Conservation (phyloP, 2,888 invertebrate genomes). For the Mythimna vitellina region DNA sequence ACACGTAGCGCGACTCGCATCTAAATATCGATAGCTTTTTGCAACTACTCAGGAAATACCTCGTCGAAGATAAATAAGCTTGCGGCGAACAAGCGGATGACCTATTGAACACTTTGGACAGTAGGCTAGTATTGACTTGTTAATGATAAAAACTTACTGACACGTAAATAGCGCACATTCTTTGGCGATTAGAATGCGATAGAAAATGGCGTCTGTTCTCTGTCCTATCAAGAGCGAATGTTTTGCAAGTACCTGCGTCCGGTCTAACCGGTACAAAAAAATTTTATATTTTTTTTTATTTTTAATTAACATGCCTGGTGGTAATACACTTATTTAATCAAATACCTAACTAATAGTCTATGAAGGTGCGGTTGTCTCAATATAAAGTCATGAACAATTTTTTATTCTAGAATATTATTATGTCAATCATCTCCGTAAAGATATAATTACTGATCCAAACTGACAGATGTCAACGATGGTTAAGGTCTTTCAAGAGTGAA, state of each 20-base stretch:
- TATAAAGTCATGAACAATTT: neutral
- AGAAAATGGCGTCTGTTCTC: constrained; percentile 17
- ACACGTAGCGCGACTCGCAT: constrained; percentile 34
- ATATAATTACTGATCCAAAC: constrained; percentile 21
- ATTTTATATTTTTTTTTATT: constrained; percentile 4
- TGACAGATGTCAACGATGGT: constrained; percentile 12
- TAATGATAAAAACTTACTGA: constrained; percentile 23
- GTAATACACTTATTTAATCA: constrained; percentile 17
- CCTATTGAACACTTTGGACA: constrained; percentile 11
- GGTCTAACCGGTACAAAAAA: constrained; percentile 15
- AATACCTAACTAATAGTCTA: neutral
- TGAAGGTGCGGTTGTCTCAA: neutral
- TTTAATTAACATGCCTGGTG: constrained; percentile 10
- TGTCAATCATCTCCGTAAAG: constrained; percentile 23
- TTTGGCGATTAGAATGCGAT: constrained; percentile 41
- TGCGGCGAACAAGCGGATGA: constrained; percentile 6
- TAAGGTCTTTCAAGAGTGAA: constrained; percentile 3
- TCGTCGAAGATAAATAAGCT: constrained; percentile 6
- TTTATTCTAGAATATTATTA: constrained; percentile 21
- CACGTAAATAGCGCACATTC: constrained; percentile 17
- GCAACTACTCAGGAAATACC: constrained; percentile 30
- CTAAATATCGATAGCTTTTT: constrained; percentile 42
- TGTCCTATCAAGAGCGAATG: constrained; percentile 4
- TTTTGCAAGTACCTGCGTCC: constrained; percentile 8
- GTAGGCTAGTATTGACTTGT: neutral